Evolutionary conservation across 2,797 vertebrate genomes (phyloP).

Genomic region (Alca torda): DNA sequence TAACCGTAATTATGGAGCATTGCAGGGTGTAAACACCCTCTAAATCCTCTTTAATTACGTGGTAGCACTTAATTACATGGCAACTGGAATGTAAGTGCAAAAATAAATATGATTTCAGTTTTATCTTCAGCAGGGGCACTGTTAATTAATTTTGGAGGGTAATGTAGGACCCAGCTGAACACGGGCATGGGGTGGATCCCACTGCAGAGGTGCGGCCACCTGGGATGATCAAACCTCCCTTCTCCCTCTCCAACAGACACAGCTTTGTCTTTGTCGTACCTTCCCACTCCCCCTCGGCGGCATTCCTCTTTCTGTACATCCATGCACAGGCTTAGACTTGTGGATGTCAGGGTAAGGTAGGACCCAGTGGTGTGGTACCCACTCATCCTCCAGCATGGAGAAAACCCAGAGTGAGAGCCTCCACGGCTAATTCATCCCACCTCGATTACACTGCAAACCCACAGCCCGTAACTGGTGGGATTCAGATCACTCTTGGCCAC

Average conservation of each 20-base stretch:
- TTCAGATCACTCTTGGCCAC: not conserved
- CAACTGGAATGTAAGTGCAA: conserved; percentile 52
- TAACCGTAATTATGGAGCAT: conserved; percentile 9
- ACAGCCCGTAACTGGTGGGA: fast-evolving
- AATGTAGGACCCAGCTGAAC: not conserved
- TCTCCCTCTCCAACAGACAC: not conserved
- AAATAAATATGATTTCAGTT: conserved; percentile 54
- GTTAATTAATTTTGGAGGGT: conserved; percentile 44
- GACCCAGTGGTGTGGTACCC: fast-evolving
- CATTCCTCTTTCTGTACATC: not conserved
- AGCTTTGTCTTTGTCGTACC: not conserved
- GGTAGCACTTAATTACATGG: conserved; percentile 50
- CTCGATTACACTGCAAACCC: not conserved
- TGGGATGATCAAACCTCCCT: not conserved
- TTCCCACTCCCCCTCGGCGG: fast-evolving
- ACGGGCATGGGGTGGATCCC: fast-evolving
- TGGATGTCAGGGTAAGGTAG: not conserved
- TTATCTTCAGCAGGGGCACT: conserved; percentile 20
- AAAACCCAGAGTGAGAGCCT: not conserved
- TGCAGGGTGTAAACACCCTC: not conserved
- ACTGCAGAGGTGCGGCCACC: not conserved
- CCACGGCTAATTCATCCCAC: not conserved
- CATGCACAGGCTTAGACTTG: not conserved
- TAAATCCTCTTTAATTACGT: conserved; percentile 62
- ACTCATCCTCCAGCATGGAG: not conserved